Evolutionary conservation across 2,888 invertebrate species (phyloP).

Genomic region (Leucophora obtusa): DNA sequence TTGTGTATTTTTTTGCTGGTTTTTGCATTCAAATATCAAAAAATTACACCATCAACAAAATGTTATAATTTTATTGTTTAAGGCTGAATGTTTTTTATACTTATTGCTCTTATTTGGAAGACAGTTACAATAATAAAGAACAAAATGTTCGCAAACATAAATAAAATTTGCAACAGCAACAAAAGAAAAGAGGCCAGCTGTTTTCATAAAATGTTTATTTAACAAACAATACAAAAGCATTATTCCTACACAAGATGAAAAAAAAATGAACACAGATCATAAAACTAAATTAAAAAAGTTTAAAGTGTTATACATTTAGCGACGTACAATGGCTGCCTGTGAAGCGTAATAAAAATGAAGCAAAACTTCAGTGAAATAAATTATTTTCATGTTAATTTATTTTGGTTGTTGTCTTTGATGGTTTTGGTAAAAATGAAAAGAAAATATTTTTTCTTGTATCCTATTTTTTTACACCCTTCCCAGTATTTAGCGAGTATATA

Average conservation of each 20-base stretch:
- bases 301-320: slow-evolving; percentile 35
- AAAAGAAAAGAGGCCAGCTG: background rate
- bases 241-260: background rate
- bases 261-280: slow-evolving; percentile 26
- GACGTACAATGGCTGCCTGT: background rate
- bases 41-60: background rate
- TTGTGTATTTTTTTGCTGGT: background rate
- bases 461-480: background rate
- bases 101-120: slow-evolving; percentile 3
- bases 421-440: background rate
- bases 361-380: background rate
- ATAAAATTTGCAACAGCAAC: background rate
- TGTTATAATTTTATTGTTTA: slow-evolving; percentile 21
- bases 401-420: background rate
- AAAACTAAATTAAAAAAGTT: slow-evolving; percentile 56
- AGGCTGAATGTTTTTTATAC: slow-evolving; percentile 6
- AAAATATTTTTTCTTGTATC: background rate
- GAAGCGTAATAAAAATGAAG: slow-evolving; percentile 16
- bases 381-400: background rate
- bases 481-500: too few species aligned
- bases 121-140: slow-evolving; percentile 16
- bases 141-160: slow-evolving; percentile 12
- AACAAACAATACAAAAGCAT: background rate
- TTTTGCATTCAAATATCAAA: background rate
- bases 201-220: background rate